Percentiles rank a stretch among this genome's conserved stretches.
Conservation (phyloP, 1,140 invertebrate genomes). For the Bombus vancouverensis region DNA sequence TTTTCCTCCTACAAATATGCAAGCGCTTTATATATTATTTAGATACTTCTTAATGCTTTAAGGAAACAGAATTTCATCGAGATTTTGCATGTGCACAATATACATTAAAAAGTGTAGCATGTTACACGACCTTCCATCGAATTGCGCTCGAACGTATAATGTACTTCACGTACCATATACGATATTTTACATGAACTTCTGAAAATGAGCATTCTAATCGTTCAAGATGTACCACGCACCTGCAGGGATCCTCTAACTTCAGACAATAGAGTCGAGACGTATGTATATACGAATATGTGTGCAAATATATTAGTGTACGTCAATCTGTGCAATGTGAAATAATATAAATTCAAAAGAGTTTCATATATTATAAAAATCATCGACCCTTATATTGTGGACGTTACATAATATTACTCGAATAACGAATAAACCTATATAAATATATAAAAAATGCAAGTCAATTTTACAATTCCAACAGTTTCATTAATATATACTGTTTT, state of each 20-base stretch:
- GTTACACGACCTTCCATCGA: slow-evolving; percentile 50
- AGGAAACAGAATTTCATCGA: slow-evolving; percentile 40
- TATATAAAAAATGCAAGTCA: slow-evolving; percentile 10
- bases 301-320: slow-evolving; percentile 65
- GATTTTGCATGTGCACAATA: slow-evolving; percentile 30
- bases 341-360: neutral
- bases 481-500: neutral
- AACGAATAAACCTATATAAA: neutral
- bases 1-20: neutral
- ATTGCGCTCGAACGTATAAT: slow-evolving; percentile 51
- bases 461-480: slow-evolving; percentile 40
- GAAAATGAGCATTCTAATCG: slow-evolving; percentile 38
- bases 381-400: slow-evolving; percentile 9
- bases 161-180: slow-evolving; percentile 31
- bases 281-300: slow-evolving; percentile 56
- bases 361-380: neutral
- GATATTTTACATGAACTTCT: slow-evolving; percentile 12
- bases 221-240: slow-evolving; percentile 30
- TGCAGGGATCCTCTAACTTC: slow-evolving; percentile 20
- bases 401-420: neutral
- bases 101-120: slow-evolving; percentile 7
- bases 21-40: neutral
- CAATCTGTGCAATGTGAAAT: slow-evolving; percentile 65
- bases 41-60: neutral
- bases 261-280: slow-evolving; percentile 37